Evolutionary conservation across 2,797 vertebrate genomes (phyloP).

Genomic region (Orientallactaga sibirica): DNA sequence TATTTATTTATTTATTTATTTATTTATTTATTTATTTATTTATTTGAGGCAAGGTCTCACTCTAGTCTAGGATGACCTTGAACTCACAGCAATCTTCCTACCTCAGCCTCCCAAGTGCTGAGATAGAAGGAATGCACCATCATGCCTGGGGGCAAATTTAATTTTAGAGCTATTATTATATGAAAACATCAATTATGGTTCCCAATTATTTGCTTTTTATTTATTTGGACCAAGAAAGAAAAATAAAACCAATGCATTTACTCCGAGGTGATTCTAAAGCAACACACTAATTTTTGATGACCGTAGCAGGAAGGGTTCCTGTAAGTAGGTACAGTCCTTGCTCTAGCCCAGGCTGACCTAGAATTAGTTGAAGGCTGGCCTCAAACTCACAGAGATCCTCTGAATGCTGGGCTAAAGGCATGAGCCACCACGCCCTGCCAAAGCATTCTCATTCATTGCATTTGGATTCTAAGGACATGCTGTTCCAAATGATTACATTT

Average conservation of each 20-base stretch:
- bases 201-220: constrained; percentile 34
- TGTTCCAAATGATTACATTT: constrained; percentile 4
- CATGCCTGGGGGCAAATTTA: neutral
- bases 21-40: too few species aligned
- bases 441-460: neutral
- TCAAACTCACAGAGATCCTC: too few species aligned
- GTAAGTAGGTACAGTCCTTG: neutral
- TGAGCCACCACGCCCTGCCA: neutral
- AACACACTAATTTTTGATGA: constrained; percentile 23
- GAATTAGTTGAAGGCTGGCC: too few species aligned
- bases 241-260: constrained; percentile 18
- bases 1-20: too few species aligned
- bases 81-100: too few species aligned
- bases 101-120: too few species aligned
- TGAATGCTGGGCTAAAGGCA: too few species aligned
- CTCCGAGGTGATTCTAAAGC: constrained; percentile 52
- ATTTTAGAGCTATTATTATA: constrained; percentile 49
- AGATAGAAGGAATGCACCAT: too few species aligned
- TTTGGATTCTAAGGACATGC: neutral
- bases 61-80: too few species aligned
- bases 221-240: neutral
- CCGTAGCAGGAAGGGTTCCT: neutral
- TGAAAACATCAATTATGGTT: constrained; percentile 55
- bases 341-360: too few species aligned
- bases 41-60: too few species aligned